Base-by-base conservation (phyloP, 64 coral and sea anemone species). In the Montipora efflorescens region DNA sequence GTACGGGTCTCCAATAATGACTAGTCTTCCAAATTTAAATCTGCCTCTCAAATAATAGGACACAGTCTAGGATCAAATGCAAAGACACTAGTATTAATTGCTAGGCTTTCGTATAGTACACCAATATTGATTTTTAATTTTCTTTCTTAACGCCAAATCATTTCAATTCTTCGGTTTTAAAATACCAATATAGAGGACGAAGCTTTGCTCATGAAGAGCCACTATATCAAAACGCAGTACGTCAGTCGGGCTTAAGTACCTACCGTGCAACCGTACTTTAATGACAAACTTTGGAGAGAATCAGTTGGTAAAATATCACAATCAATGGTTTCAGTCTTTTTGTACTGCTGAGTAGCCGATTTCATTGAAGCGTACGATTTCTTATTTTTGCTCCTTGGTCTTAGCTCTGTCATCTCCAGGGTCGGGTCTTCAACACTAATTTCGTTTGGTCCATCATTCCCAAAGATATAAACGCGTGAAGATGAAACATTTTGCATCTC, bases 201-300 rank as follows among this genome's bases (percentile, higher is more conserved):
- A 36, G 36, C 36, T 36, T 2, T 36, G 36, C 36, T 36, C 36
- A 36, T 36, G 36, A 36, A 36, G 36, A 36, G 36, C 36, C 36
- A 36, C 0, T 36, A 36, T 2, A 36, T 36, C 36, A 36, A 36
- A 36, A 36, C 36, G 36, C 36, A 36, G 36, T 36, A 36, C 36
- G 36, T 36, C 36, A 36, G 53, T 11, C 11, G 53, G 53, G 68
- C 18, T 21, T 28, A 21, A 18, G 1, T 55, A 89, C 95, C 61
- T 87, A 97, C 96, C 92, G 96, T 95, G 78, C 96, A 97, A 62
- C 96, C 96, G 59, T 94, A 97, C 21, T 95, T 87, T 71, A 98
- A 75, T 2, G 96, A 93, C 55, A 98, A 92, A 88, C 89, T 83
- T 80, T 98, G 96, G 59, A 98, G 75, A 7, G 96, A 90, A 86